A percentile compares a stretch with the other conserved stretches of the same genome.
These are phyloP conservation scores for Sebastes taczanowskii DNA, from an alignment of 2,797 vertebrate species.

Conservation along the genomic window DNA sequence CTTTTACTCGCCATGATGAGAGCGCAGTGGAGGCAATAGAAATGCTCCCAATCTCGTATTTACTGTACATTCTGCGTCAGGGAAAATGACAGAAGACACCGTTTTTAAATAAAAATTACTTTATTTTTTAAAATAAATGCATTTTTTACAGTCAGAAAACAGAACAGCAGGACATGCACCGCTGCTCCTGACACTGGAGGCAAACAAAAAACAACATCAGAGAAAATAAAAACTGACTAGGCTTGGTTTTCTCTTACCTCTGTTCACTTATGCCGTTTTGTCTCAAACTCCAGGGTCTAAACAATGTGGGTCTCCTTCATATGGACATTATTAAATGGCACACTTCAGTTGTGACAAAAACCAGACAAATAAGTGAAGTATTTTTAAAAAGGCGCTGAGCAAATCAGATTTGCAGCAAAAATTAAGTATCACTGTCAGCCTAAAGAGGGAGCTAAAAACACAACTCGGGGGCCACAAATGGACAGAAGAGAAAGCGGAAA, in stretches of 20 bases:
- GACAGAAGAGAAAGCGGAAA: conserved; percentile 34
- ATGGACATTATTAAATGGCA: conserved; percentile 55
- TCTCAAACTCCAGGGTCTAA: conserved; percentile 78
- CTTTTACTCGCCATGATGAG: too few relatives aligned
- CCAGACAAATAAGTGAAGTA: conserved; percentile 39
- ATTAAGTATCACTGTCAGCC: conserved; percentile 3
- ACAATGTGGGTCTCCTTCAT: conserved; percentile 61
- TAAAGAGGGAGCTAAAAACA: conserved; percentile 47
- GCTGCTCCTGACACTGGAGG: conserved; percentile 74
- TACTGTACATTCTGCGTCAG: not conserved
- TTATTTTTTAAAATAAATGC: conserved; percentile 89
- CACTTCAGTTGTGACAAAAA: conserved; percentile 59
- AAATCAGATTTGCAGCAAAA: conserved; percentile 42
- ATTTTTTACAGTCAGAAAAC: conserved; percentile 85
- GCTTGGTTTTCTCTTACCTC: conserved; percentile 61
- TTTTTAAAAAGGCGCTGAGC: conserved; percentile 33
- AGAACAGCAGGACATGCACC: conserved; percentile 80
- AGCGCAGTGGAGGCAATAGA: too few relatives aligned
- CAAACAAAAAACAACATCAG: conserved; percentile 65
- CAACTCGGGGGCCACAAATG: conserved; percentile 29
- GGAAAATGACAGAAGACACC: not conserved
- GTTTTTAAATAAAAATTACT: conserved; percentile 85
- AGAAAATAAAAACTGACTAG: conserved; percentile 50
- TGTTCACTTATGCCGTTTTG: conserved; percentile 64
- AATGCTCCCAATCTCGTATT: too few relatives aligned